Evolutionary conservation across 2,113 vertebrate species (phyloP).

Genomic region (Gorsachius goisagi): DNA sequence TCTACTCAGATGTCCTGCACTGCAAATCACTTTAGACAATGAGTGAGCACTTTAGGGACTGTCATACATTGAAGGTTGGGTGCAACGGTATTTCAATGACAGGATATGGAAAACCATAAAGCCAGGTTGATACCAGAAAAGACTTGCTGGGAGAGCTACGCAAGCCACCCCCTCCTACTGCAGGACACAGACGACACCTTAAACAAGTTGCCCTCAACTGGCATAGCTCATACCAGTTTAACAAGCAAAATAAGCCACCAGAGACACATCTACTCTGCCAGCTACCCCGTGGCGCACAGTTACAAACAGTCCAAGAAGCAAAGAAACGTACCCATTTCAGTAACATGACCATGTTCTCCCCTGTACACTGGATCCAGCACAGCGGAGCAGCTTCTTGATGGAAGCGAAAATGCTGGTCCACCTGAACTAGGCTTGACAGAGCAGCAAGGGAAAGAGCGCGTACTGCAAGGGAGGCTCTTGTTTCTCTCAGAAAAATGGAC

Average conservation of each 20-base stretch:
- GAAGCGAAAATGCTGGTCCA: not conserved
- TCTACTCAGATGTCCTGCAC: not conserved
- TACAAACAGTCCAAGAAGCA: not conserved
- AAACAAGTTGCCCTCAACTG: not conserved
- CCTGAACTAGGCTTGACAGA: not conserved
- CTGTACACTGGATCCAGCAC: not conserved
- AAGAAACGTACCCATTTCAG: not conserved
- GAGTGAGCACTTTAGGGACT: not conserved
- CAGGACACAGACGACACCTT: not conserved
- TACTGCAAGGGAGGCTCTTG: not conserved
- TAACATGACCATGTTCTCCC: not conserved
- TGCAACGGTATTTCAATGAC: not conserved
- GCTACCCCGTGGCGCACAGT: not conserved
- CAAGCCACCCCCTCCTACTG: not conserved
- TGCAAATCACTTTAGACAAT: not conserved
- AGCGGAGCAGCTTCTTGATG: not conserved
- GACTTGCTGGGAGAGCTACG: not conserved
- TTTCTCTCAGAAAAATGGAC: not conserved
- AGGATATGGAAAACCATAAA: not conserved
- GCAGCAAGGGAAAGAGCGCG: not conserved
- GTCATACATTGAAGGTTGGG: not conserved
- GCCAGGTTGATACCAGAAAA: not conserved
- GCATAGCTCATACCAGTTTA: accelerated
- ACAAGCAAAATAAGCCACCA: not conserved
- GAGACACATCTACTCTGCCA: not conserved